Evolutionary conservation across 2,888 invertebrate genomes (phyloP).

Genomic region (Acrocyrtus sp.): DNA sequence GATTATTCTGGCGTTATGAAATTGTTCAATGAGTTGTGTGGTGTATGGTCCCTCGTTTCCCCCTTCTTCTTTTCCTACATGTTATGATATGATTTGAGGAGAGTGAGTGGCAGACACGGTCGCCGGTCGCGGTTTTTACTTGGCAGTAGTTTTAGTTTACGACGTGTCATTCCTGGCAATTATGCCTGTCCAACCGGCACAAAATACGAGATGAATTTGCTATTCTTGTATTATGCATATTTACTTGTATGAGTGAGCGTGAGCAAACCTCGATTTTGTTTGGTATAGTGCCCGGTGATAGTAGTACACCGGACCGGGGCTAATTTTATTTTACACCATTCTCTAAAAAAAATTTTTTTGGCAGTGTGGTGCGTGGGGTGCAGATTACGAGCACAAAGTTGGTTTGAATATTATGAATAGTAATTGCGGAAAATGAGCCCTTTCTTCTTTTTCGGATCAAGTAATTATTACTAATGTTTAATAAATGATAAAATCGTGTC

Average conservation of each 20-base stretch:
- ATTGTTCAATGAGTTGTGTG: neutral
- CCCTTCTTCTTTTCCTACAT: neutral
- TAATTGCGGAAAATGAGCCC: conserved; percentile 19
- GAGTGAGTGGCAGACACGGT: too few relatives aligned
- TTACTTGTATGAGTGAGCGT: too few relatives aligned
- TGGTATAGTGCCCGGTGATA: too few relatives aligned
- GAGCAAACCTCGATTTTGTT: too few relatives aligned
- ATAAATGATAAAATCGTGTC: conserved; percentile 57
- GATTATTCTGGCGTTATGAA: conserved; percentile 39
- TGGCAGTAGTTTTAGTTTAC: conserved; percentile 29
- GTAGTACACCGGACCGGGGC: too few relatives aligned
- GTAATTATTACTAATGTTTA: conserved; percentile 55
- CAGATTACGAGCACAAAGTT: too few relatives aligned
- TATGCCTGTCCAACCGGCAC: conserved; percentile 34
- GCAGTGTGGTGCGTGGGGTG: conserved; percentile 42
- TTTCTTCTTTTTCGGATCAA: conserved; percentile 42
- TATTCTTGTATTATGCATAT: too few relatives aligned
- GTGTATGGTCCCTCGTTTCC: neutral
- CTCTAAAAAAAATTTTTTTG: too few relatives aligned
- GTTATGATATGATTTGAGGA: neutral
- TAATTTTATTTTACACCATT: too few relatives aligned
- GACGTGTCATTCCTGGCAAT: conserved; percentile 47
- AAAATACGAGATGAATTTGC: conserved; percentile 7
- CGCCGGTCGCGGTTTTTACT: neutral
- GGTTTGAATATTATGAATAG: conserved; percentile 44